Conservation (phyloP, 2,888 invertebrate genomes). For the Nomada flava region DNA sequence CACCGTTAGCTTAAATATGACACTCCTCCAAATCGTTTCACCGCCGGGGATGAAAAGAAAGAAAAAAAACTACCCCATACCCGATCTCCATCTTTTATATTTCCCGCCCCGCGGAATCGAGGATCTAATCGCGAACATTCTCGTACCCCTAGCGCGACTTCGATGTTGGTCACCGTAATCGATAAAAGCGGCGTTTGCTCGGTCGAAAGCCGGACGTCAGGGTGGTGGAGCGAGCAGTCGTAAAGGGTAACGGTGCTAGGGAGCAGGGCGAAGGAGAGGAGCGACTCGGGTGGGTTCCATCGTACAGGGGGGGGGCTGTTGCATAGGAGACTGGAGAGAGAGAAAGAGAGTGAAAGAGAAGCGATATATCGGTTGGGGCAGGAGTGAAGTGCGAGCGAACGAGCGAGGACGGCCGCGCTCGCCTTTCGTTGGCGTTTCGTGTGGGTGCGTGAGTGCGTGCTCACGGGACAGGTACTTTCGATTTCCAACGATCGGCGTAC, state of each 20-base stretch:
- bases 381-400: conserved; percentile 52
- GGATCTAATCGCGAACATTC: neutral
- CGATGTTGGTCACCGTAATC: conserved; percentile 46
- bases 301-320: conserved; percentile 37
- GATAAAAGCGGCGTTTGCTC: conserved; percentile 55
- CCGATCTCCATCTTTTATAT: conserved; percentile 1
- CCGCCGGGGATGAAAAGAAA: neutral
- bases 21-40: neutral
- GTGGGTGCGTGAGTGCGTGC: conserved; percentile 49
- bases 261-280: conserved; percentile 33
- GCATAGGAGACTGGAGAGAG: conserved; percentile 37
- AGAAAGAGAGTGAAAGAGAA: conserved; percentile 11
- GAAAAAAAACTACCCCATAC: too few relatives aligned
- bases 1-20: neutral
- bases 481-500: conserved; percentile 53
- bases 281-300: conserved; percentile 10
- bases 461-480: conserved; percentile 59
- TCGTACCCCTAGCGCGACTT: conserved; percentile 32
- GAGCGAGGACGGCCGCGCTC: conserved; percentile 62
- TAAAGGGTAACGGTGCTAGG: conserved; percentile 21
- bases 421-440: conserved; percentile 63
- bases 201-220: conserved; percentile 64
- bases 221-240: conserved; percentile 55
- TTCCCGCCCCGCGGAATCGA: conserved; percentile 30
- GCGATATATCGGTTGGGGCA: conserved; percentile 45